Evolutionary conservation across 92 coral and sea anemone genomes (phyloP).

Genomic region (Actinostola sp.): DNA sequence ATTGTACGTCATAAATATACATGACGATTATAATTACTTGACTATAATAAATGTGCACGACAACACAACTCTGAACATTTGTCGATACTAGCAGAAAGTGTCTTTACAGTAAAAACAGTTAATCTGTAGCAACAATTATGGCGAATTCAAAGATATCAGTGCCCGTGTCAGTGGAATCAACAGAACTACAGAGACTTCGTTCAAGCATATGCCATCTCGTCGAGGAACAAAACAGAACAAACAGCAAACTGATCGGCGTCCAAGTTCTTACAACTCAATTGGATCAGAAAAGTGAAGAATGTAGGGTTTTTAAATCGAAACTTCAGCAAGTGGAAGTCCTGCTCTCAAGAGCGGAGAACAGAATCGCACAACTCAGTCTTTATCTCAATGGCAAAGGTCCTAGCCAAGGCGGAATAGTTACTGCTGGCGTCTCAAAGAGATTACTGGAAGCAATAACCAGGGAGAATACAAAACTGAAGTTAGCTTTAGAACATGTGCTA

Average conservation of each 20-base stretch:
- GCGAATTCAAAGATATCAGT: slow-evolving; percentile 11
- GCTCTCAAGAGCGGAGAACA: slow-evolving; percentile 86
- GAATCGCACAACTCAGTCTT: slow-evolving; percentile 70
- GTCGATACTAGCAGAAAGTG: no score
- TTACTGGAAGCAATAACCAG: slow-evolving; percentile 77
- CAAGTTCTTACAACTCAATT: slow-evolving; percentile 73
- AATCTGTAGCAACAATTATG: not conserved
- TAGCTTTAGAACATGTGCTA: slow-evolving; percentile 68
- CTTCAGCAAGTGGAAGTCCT: slow-evolving; percentile 62
- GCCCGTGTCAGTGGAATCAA: not conserved
- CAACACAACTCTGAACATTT: no score
- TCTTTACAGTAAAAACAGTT: no score
- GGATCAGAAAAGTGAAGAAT: slow-evolving; percentile 64
- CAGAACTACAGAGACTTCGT: slow-evolving; percentile 49
- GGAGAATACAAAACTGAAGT: slow-evolving; percentile 81
- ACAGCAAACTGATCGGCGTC: slow-evolving; percentile 68
- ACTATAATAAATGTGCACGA: no score
- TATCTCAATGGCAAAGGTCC: slow-evolving; percentile 39
- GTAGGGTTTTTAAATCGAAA: slow-evolving; percentile 31
- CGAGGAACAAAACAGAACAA: slow-evolving; percentile 49
- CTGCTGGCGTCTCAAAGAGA: slow-evolving; percentile 86
- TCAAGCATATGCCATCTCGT: slow-evolving; percentile 18
- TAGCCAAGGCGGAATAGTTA: slow-evolving; percentile 53
- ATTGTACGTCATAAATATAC: no score
- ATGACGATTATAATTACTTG: no score